Base-by-base conservation (phyloP, 35 echinoderm and acorn worm species). In the Apostichopus californicus region DNA sequence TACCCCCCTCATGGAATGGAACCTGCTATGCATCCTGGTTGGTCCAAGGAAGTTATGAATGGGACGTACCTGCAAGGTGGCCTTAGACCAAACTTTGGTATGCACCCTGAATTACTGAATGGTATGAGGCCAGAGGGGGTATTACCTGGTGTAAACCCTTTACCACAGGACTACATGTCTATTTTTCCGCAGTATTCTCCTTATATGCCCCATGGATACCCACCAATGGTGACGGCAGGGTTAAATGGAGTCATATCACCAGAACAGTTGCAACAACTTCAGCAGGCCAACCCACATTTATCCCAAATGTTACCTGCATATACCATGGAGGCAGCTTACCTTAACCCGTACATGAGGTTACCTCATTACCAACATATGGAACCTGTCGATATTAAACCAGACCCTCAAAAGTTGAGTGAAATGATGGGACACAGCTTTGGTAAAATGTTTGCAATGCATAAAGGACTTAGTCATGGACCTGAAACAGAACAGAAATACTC, bases 341-440 rank as follows among this genome's bases (percentile, higher is more conserved):
- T 75, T 17, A 79, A 91, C 73, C 78, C 93, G 13, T 97, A 93
- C 81, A 94, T 94, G 93, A 90, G 88, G 57, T 77, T 93, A 17
- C 82, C 68, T 21, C 88, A 97, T 60, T 97, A 94, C 71, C 77
- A 86, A 8, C 34, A 58, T 25, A 77, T 95, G 77, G 82, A 86
- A 55, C 86, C 77, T 70, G 81, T 91, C 12, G 95, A 97, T 90
- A 85, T 97, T 63, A 97, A 97, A 92, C 95, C 95, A 5, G 95
- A 97, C 54, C 86, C 91, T 66, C 86, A 90, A n/a, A 91, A 94
- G 28, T 73, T 97, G 18, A 91, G 86, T 83, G 93, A 92, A 55
- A 87, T 95, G 20, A 92, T 95, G 83, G 86, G 90, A 61, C 79
- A 86, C 24, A 60, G 85, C 15, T 87, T 87, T 22, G 28, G 80